Conservation (phyloP, 2,888 invertebrate species). For the Zonitis immaculata region DNA sequence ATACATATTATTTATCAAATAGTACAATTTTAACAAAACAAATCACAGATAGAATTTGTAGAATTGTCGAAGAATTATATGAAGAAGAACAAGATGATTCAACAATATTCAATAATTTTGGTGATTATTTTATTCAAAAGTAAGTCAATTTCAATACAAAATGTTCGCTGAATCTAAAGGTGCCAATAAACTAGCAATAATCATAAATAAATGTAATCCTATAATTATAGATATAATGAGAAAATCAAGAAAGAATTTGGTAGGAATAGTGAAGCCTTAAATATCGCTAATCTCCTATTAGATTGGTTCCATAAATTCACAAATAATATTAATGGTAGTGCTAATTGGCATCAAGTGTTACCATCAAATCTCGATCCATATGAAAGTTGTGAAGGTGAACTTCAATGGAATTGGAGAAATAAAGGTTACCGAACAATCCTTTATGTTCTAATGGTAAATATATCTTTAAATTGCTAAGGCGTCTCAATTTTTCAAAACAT, state of each 20-base stretch:
- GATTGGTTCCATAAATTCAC: conserved; percentile 42
- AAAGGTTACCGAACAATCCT: conserved; percentile 65
- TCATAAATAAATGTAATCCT: too few relatives aligned
- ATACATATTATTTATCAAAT: conserved; percentile 36
- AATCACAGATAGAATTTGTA: conserved; percentile 33
- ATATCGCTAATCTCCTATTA: conserved; percentile 31
- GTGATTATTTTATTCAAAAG: conserved; percentile 39
- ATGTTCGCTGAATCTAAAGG: too few relatives aligned
- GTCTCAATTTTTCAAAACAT: too few relatives aligned
- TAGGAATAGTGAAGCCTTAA: conserved; percentile 17
- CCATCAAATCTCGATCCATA: conserved; percentile 58
- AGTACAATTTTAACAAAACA: conserved; percentile 34
- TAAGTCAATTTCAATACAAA: too few relatives aligned
- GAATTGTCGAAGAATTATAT: conserved; percentile 29
- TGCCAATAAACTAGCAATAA: too few relatives aligned
- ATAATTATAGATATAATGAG: conserved; percentile 31
- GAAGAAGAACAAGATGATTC: conserved; percentile 33
- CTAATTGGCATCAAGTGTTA: conserved; percentile 64
- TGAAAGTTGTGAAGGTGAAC: conserved; percentile 66
- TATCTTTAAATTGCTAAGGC: too few relatives aligned
- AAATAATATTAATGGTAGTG: conserved; percentile 54
- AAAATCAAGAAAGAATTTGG: conserved; percentile 27
- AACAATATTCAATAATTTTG: conserved; percentile 37
- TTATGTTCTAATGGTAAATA: conserved; percentile 61
- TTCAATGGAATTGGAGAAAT: conserved; percentile 67